phyloP scores from a whole-genome alignment of 2,888 invertebrate species.

The Gonocerus acuteangulatus region DNA sequence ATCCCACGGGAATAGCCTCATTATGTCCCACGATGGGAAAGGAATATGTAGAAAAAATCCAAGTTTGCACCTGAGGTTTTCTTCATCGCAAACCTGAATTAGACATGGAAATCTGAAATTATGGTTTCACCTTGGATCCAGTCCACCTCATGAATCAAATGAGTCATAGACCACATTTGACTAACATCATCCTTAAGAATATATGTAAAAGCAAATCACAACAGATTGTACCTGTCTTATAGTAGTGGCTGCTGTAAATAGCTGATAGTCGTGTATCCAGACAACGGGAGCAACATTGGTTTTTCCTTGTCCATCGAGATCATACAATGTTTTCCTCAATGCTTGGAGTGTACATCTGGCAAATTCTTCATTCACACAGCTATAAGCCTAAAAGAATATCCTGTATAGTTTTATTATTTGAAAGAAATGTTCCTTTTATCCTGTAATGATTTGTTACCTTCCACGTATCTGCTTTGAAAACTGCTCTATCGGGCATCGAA shows the following conservation, averaged over 20 bases:
- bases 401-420: background rate
- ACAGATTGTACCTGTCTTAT: slow-evolving; percentile 43
- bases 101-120: background rate
- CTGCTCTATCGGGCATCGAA: slow-evolving; percentile 45
- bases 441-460: slow-evolving; percentile 40
- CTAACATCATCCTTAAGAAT: background rate
- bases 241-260: slow-evolving; percentile 47
- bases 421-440: background rate
- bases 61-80: slow-evolving; percentile 43
- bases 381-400: slow-evolving; percentile 41
- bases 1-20: slow-evolving; percentile 46
- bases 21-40: slow-evolving; percentile 48
- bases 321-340: slow-evolving; percentile 41
- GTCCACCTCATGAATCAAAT: slow-evolving; percentile 1
- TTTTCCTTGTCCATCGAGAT: slow-evolving; percentile 40
- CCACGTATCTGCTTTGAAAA: slow-evolving; percentile 43
- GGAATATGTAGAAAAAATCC: slow-evolving; percentile 51
- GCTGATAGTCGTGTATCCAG: slow-evolving; percentile 51
- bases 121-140: background rate
- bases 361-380: slow-evolving; percentile 43
- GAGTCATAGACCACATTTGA: background rate
- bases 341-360: slow-evolving; percentile 43
- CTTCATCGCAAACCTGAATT: slow-evolving; percentile 42
- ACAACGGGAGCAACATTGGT: slow-evolving; percentile 44
- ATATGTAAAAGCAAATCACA: background rate